phyloP scores from a whole-genome alignment of 2,888 invertebrate species.

The Dascillus cervinus region DNA sequence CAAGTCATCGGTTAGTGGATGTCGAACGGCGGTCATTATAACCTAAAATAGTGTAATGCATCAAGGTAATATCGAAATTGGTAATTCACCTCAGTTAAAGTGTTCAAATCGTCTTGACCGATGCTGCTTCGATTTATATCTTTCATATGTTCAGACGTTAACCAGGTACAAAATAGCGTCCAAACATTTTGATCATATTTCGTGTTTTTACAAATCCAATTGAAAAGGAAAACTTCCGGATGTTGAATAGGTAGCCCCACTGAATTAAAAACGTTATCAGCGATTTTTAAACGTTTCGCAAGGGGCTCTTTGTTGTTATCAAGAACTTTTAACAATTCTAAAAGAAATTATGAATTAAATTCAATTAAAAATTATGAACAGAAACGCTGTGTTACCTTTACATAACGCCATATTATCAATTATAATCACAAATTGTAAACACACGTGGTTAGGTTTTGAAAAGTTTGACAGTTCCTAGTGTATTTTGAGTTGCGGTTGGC shows the following conservation, averaged over 20 bases:
- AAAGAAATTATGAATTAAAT: constrained; percentile 13
- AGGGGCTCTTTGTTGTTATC: constrained; percentile 28
- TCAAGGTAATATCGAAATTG: too few species aligned
- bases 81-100: constrained; percentile 19
- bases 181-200: constrained; percentile 18
- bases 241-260: constrained; percentile 22
- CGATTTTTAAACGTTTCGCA: constrained; percentile 29
- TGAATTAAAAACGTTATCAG: constrained; percentile 30
- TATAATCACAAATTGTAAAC: background rate
- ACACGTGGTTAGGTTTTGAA: too few species aligned
- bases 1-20: too few species aligned
- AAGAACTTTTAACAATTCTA: constrained; percentile 27
- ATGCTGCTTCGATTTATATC: constrained; percentile 26
- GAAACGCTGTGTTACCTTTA: background rate
- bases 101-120: constrained; percentile 22
- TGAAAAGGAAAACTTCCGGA: constrained; percentile 26
- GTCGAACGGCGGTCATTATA: too few species aligned
- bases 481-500: too few species aligned
- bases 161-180: constrained; percentile 24
- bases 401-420: background rate
- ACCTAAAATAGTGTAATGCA: too few species aligned
- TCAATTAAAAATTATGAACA: background rate
- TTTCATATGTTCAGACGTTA: constrained; percentile 26
- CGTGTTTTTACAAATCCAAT: constrained; percentile 24
- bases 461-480: too few species aligned